Percentiles rank a stretch among this genome's conserved stretches.
Conservation (phyloP, 2,888 invertebrate genomes). For the Rhagonycha fulva region DNA sequence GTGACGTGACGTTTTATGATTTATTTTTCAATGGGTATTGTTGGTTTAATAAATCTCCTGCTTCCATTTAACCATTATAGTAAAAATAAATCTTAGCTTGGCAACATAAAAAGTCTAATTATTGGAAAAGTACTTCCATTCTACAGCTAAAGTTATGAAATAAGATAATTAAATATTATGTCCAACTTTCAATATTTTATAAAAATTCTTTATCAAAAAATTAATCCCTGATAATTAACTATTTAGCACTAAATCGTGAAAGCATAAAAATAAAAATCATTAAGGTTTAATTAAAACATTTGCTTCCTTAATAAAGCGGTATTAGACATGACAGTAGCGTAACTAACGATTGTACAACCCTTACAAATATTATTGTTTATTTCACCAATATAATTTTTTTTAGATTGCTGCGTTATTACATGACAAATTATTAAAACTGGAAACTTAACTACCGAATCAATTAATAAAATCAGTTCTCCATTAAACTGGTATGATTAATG, state of each 20-base stretch:
- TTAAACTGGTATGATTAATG: neutral
- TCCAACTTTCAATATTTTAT: neutral
- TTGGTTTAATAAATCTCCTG: too few relatives aligned
- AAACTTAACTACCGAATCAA: neutral
- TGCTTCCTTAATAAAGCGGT: neutral
- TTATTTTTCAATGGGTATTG: too few relatives aligned
- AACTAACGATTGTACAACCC: neutral
- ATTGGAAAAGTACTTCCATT: too few relatives aligned
- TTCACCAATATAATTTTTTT: neutral
- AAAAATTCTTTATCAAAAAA: neutral
- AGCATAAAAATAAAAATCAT: neutral
- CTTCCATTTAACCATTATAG: too few relatives aligned
- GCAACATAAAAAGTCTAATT: too few relatives aligned
- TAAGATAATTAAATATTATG: too few relatives aligned
- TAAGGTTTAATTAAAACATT: neutral
- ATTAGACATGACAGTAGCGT: neutral
- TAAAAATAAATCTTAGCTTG: too few relatives aligned
- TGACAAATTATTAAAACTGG: neutral
- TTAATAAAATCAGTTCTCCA: neutral
- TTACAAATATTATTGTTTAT: neutral
- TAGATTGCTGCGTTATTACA: neutral
- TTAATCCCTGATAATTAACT: neutral
- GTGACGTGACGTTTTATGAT: too few relatives aligned
- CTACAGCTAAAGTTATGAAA: too few relatives aligned
- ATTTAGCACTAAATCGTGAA: neutral